Evolutionary conservation across 2,797 vertebrate genomes (phyloP).

Genomic region (Tragelaphus oryx): DNA sequence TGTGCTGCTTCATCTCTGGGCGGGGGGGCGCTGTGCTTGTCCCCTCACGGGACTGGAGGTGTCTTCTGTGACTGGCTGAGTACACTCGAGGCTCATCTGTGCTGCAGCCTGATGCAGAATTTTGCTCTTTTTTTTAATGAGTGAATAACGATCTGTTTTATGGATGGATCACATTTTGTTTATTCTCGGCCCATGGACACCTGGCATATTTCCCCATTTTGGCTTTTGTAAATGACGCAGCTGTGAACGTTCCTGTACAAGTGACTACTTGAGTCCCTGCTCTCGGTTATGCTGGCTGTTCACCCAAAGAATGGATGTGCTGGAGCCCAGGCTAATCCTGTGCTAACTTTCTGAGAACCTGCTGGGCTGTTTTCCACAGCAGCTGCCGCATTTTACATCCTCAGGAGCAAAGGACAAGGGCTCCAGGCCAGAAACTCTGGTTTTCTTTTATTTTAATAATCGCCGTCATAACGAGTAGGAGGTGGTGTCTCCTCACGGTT

Average conservation of each 20-base stretch:
- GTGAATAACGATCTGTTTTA: neutral
- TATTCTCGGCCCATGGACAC: neutral
- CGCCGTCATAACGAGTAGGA: neutral
- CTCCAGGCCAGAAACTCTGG: too few species aligned
- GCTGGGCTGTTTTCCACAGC: neutral
- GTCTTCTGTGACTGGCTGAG: neutral
- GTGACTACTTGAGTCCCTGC: neutral
- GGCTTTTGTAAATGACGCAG: neutral
- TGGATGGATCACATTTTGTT: neutral
- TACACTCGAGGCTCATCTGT: neutral
- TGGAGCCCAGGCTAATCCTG: neutral
- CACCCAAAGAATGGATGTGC: neutral
- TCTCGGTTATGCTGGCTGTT: neutral
- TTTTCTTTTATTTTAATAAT: neutral
- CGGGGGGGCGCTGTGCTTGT: accelerated
- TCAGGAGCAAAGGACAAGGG: neutral
- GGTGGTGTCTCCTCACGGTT: neutral
- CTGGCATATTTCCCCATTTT: neutral
- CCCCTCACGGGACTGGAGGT: neutral
- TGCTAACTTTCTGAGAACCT: neutral
- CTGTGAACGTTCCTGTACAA: neutral
- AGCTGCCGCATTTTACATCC: neutral
- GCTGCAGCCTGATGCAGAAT: neutral
- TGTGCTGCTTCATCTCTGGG: too few species aligned
- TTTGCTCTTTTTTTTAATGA: neutral